phyloP scores from a whole-genome alignment of 2,797 vertebrate genomes.

The Sebastes iracundus region DNA sequence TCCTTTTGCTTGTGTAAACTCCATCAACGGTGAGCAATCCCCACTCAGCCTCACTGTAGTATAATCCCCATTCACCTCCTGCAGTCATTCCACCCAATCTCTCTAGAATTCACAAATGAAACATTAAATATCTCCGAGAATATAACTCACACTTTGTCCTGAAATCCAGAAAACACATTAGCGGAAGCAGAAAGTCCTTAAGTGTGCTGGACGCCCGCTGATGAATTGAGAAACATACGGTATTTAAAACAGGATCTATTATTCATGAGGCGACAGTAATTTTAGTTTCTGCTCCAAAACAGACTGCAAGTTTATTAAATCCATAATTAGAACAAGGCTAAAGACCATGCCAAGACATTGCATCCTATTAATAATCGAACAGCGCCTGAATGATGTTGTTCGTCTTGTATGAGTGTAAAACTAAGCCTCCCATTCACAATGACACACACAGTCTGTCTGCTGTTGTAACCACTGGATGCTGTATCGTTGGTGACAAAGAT shows the following conservation, averaged over 20 bases:
- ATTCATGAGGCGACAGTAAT: conserved; percentile 37
- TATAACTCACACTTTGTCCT: conserved; percentile 4
- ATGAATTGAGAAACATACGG: conserved; percentile 14
- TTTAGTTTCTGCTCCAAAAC: conserved; percentile 32
- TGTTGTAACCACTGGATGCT: background rate
- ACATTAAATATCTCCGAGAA: background rate
- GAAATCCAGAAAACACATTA: conserved; percentile 25
- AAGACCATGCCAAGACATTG: conserved; percentile 38
- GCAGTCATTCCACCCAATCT: conserved; percentile 17
- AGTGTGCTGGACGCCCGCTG: conserved; percentile 7
- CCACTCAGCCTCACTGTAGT: conserved; percentile 11
- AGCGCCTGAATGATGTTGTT: conserved; percentile 10
- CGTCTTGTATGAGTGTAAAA: conserved; percentile 7
- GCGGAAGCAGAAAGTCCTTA: conserved; percentile 10
- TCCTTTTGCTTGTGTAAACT: conserved; percentile 51
- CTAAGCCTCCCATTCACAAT: conserved; percentile 8
- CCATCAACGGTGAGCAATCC: conserved; percentile 27
- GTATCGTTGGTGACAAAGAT: conserved; percentile 16
- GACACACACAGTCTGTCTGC: conserved; percentile 12
- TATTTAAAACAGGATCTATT: conserved; percentile 45
- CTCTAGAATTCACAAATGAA: conserved; percentile 22
- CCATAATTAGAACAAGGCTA: conserved; percentile 35
- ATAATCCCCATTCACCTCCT: conserved; percentile 48
- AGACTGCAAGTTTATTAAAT: conserved; percentile 48
- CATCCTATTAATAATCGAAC: conserved; percentile 51